phyloP scores from a whole-genome alignment of 2,113 vertebrate genomes.

The Geothlypis trichas region DNA sequence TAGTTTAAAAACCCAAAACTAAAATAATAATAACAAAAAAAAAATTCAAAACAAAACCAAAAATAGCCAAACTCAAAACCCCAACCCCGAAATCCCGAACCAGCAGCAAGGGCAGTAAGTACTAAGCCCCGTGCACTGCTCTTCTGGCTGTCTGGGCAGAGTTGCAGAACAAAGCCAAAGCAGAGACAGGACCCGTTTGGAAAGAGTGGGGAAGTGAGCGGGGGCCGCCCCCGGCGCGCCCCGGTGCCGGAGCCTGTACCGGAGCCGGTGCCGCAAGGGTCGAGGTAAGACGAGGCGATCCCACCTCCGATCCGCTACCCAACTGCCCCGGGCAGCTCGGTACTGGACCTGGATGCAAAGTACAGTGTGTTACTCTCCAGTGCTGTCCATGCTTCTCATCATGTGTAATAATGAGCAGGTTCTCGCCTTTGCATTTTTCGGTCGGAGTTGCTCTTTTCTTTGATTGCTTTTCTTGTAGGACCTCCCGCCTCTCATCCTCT shows the following conservation, averaged over 20 bases:
- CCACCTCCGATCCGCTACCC: constrained; percentile 55
- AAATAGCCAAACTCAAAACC: not conserved
- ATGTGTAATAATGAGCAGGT: constrained; percentile 72
- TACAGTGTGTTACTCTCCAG: constrained; percentile 89
- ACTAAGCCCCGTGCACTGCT: constrained; percentile 35
- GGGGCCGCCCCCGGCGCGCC: not conserved
- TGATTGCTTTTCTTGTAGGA: constrained; percentile 59
- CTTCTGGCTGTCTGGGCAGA: constrained; percentile 43
- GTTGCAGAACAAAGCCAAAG: constrained; percentile 48
- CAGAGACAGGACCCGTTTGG: constrained; percentile 53
- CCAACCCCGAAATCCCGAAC: not conserved
- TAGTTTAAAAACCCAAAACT: not conserved
- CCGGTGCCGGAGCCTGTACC: not conserved
- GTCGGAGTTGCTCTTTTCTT: constrained; percentile 66
- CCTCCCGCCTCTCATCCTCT: constrained; percentile 38
- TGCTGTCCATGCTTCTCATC: constrained; percentile 81
- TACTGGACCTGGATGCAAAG: constrained; percentile 83
- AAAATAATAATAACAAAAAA: not conserved
- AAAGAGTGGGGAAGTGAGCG: constrained; percentile 23
- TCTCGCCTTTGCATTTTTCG: constrained; percentile 64
- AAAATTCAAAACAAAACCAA: not conserved
- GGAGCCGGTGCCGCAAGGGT: not conserved
- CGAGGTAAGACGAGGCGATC: constrained; percentile 29
- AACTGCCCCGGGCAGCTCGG: constrained; percentile 67
- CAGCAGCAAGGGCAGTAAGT: constrained; percentile 33